Conservation (phyloP, 2,113 vertebrate genomes). For the Gnathonemus longibarbis region DNA sequence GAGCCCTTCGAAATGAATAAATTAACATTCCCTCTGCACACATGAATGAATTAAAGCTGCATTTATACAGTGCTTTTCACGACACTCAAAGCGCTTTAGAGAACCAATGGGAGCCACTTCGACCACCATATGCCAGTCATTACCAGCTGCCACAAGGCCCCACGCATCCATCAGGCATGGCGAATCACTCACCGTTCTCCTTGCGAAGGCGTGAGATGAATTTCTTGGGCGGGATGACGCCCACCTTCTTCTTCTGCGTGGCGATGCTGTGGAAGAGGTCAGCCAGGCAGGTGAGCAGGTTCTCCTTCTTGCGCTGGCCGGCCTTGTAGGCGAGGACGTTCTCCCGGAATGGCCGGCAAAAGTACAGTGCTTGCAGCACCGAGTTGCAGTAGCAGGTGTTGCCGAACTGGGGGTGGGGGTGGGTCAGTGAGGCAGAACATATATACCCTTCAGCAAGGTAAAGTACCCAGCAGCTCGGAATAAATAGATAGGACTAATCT, state of each 20-base stretch:
- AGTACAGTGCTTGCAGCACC: constrained; percentile 91
- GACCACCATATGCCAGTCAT: not conserved
- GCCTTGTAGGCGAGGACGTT: constrained; percentile 94
- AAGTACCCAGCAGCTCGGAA: not conserved
- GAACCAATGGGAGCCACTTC: too few species aligned
- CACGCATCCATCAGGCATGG: not conserved
- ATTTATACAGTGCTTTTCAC: too few species aligned
- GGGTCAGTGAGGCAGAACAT: not conserved
- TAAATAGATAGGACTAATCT: not conserved
- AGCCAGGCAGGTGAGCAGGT: constrained; percentile 88
- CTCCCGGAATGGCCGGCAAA: constrained; percentile 94
- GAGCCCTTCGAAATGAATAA: not conserved
- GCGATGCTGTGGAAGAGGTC: constrained; percentile 97
- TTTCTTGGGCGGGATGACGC: constrained; percentile 97
- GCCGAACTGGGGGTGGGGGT: constrained; percentile 73
- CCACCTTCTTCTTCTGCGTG: constrained; percentile 98
- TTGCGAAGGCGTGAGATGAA: constrained; percentile 94
- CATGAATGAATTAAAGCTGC: too few species aligned
- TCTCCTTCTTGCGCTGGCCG: constrained; percentile 98
- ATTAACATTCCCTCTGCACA: not conserved
- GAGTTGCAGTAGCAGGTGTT: constrained; percentile 99
- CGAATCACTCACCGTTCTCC: constrained; percentile 77
- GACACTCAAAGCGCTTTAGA: too few species aligned
- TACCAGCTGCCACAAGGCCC: not conserved
- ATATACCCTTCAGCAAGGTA: not conserved